Evolutionary conservation across 2,797 vertebrate genomes (phyloP), one percentile per base, ranked within the genome.

Genomic region (Eulemur mongoz): DNA sequence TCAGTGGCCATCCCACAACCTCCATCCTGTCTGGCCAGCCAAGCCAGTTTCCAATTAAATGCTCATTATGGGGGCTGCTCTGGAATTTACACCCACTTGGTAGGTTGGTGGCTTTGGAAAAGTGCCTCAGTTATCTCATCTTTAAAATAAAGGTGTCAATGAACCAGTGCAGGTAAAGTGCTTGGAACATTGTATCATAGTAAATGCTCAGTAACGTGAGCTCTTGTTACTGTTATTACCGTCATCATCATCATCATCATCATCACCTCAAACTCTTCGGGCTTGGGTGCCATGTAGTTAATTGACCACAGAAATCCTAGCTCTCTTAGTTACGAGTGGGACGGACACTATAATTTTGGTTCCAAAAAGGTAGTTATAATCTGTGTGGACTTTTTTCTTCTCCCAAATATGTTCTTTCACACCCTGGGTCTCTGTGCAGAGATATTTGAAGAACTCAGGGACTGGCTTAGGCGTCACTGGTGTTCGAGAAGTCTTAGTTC

Each of bases 181-280:
- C 65, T 76, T 59, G 5, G 38, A 59, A n/a, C 3, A 32, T 0
- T 13, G 35, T 5, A 59, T 59, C 23, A 59, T 27, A 27, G 61
- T 48, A 35, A 38, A 30, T 40, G 45, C 18, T 54, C 57, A 10
- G 14, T 20, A 4, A 57, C 0, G 1, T 7, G 76, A 76, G 2
- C 25, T 45, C 20, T 1, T 9, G 5, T 84, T 32, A 12, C n/a
- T 48, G 11, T 25, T 10, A 11, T 7, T 25, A 10, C 81, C 15
- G 4, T 6, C 12, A 2, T 35, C 4, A 0, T 48, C 17, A 15
- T 2, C 3, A 12, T 15, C 40, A 3, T 25, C 32, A 25, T 32
- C 69, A 30, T 7, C 52, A 25, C 32, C 12, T 38, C 9, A 3
- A 32, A 2, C 1, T 72, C 75, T 57, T 72, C 7, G 38, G 12